These are phyloP conservation scores for Muntiacus reevesi DNA, from an alignment of 2,113 vertebrate species.

Conservation along the genomic window DNA sequence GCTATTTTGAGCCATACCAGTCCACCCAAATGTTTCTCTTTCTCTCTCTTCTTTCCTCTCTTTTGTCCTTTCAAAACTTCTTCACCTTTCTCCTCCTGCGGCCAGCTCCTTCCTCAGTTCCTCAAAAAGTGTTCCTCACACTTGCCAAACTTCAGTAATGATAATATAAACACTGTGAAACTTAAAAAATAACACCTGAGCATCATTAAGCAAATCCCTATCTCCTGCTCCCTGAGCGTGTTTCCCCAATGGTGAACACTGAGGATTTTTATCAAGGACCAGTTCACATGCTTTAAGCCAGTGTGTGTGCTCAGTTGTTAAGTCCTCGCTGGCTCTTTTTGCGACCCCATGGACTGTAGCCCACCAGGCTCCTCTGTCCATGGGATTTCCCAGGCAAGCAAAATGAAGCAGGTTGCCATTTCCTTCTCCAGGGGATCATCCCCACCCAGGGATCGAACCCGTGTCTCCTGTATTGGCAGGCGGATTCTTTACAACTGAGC, in stretches of 20 bases:
- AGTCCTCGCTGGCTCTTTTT: neutral
- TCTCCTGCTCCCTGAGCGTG: neutral
- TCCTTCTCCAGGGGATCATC: neutral
- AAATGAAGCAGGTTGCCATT: neutral
- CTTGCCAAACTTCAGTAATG: neutral
- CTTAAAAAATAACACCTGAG: neutral
- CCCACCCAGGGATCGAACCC: neutral
- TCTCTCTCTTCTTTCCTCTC: neutral
- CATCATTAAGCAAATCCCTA: neutral
- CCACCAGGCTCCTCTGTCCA: neutral
- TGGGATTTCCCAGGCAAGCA: neutral
- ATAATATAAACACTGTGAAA: neutral
- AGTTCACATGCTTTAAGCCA: neutral
- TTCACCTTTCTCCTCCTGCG: neutral
- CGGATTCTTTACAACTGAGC: neutral
- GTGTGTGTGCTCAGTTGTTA: neutral
- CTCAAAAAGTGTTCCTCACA: neutral
- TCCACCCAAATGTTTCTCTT: neutral
- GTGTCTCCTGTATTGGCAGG: neutral
- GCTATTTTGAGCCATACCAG: neutral
- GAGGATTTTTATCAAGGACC: neutral
- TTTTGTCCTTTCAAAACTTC: neutral
- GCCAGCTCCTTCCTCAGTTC: neutral
- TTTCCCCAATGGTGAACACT: neutral
- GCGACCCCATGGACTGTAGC: neutral